phyloP scores from a whole-genome alignment of 2,797 vertebrate genomes.

The Helostoma temminkii region DNA sequence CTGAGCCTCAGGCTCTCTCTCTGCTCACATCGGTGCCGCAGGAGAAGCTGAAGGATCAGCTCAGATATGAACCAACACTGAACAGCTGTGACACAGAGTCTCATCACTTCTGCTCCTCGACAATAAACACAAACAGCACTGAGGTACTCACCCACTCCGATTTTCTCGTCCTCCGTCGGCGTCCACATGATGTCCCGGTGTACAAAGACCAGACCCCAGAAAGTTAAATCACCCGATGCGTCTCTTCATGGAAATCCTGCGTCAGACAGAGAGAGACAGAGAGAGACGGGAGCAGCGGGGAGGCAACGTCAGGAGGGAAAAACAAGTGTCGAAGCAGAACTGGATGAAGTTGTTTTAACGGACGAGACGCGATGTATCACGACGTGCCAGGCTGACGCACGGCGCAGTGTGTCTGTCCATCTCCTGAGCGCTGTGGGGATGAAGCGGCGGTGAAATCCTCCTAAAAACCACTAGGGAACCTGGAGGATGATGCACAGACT shows the following conservation, averaged over 20 bases:
- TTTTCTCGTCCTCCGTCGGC: constrained; percentile 94
- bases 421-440: constrained; percentile 1
- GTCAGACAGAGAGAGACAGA: no score
- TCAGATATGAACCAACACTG: no score
- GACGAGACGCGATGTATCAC: no score
- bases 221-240: constrained; percentile 47
- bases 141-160: constrained; percentile 92
- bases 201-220: constrained; percentile 39
- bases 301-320: no score
- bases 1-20: no score
- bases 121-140: not conserved
- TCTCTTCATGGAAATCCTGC: constrained; percentile 67
- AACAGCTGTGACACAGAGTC: no score
- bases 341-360: not conserved
- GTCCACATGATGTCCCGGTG: constrained; percentile 88
- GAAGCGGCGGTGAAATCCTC: constrained; percentile 3
- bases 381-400: constrained; percentile 37
- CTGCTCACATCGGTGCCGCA: no score
- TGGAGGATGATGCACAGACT: not conserved
- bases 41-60: no score
- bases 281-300: constrained; percentile 14
- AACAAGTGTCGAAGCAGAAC: not conserved
- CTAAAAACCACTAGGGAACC: no score
- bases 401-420: constrained; percentile 34
- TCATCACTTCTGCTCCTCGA: no score